Base-by-base conservation (phyloP, 2,888 invertebrate genomes). In the Amiota mariae region DNA sequence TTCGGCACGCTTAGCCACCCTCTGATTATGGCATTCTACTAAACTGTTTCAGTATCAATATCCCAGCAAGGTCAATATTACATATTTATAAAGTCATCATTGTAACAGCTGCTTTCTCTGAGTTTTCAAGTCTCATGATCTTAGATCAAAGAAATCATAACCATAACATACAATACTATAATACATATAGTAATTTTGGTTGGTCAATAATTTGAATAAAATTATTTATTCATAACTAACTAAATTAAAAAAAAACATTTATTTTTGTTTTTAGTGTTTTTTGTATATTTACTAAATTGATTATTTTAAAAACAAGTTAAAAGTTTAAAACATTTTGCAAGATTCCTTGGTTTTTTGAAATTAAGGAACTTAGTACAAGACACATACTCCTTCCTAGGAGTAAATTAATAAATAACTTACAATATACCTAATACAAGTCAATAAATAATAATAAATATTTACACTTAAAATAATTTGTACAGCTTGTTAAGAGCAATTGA, bases 371-470 rank as follows among this genome's bases (percentile, higher is more conserved):
- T 6, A 6, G 36, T 36, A 36, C 36, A 36, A 36, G 3, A 36
- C 8, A 36, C 8, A 36, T 36, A 36, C 36, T 36, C 36, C 36
- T 36, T 36, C 8, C 36, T 36, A 36, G 36, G 36, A 36, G 36
- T 6, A 61, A 73, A 64, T 51, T 75, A 71, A 73, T 72, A 74
- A 72, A 54, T 64, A 72, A 71, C n/a, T n/a, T n/a, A n/a, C n/a
- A 18, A 72, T 56, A 81, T 47, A 66, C 74, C 73, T 76, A 54
- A 74, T 77, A 78, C 73, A 77, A 75, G 36, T 79, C 80, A 75
- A 81, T 82, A 81, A 82, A 80, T 75, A 18, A 15, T 54, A 54
- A 10, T 8, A 54, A 54, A 54, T 54, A 54, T 12, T 12, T 54
- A 54, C 54, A 54, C 54, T 54, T n/a, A 54, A 54, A 4, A 54